A percentile compares a stretch with the other conserved stretches of the same genome.
Evolutionary conservation across 1,140 invertebrate genomes (phyloP).

Genomic region (Pentalonia nigronervosa): DNA sequence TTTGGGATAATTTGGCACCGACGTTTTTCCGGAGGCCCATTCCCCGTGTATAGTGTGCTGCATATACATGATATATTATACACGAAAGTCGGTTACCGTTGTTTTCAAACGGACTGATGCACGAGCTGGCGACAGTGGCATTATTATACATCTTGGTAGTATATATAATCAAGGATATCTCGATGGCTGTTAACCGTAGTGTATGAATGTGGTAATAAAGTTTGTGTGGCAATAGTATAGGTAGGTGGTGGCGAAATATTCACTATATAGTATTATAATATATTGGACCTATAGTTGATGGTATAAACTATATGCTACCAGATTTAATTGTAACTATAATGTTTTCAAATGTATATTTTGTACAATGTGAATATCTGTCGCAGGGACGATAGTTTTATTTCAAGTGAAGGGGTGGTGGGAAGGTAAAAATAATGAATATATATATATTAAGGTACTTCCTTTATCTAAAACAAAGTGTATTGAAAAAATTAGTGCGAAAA

Average conservation of each 20-base stretch:
- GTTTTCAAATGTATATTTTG: background rate
- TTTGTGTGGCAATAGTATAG: background rate
- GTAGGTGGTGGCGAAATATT: background rate
- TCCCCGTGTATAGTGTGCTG: background rate
- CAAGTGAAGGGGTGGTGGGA: accelerated
- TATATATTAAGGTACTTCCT: background rate
- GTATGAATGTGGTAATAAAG: background rate
- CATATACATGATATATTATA: background rate
- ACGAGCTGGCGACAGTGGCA: background rate
- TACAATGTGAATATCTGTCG: background rate
- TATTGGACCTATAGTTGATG: background rate
- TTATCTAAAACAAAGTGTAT: background rate
- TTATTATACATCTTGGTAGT: background rate
- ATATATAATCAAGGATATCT: background rate
- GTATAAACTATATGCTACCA: background rate
- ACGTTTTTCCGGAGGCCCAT: background rate
- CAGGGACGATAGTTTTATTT: background rate
- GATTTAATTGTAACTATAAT: background rate
- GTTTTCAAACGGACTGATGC: background rate
- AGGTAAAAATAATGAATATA: background rate
- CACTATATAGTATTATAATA: too few species aligned
- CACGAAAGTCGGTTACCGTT: background rate
- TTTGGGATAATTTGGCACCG: constrained; percentile 44
- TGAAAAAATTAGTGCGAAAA: background rate
- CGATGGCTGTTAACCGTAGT: background rate